These are phyloP conservation scores for Drosophila miranda DNA, from an alignment of 1,140 invertebrate genomes.

Conservation along the genomic window DNA sequence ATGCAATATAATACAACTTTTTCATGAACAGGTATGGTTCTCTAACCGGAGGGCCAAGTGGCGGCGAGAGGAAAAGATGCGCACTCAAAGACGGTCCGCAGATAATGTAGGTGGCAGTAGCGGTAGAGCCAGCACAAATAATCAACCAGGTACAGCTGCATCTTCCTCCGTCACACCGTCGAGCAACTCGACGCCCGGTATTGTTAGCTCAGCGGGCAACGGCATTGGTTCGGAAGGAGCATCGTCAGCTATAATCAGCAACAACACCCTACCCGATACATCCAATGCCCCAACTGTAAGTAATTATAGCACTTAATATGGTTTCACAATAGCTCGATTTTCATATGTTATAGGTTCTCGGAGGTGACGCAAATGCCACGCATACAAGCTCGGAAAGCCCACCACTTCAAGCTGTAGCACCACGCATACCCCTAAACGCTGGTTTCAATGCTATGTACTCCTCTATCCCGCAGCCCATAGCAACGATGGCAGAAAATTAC, in stretches of 20 bases:
- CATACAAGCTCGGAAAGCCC: conserved; percentile 83
- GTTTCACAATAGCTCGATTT: neutral
- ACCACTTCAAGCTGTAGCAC: conserved; percentile 85
- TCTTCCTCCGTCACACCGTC: conserved; percentile 34
- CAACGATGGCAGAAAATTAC: conserved; percentile 96
- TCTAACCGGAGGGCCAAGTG: conserved; percentile 99
- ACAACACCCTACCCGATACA: conserved; percentile 50
- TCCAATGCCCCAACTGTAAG: conserved; percentile 63
- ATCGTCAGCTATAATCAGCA: conserved; percentile 28
- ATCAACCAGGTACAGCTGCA: conserved; percentile 29
- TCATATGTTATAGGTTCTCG: conserved; percentile 42
- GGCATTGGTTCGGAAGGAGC: conserved; percentile 27
- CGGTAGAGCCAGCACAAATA: conserved; percentile 55
- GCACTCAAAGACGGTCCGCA: conserved; percentile 91
- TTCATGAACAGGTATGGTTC: conserved; percentile 94
- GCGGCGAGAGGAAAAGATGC: conserved; percentile 98
- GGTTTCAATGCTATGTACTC: conserved; percentile 98
- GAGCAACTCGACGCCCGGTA: conserved; percentile 45
- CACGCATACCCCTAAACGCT: conserved; percentile 91
- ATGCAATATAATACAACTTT: neutral
- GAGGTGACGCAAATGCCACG: conserved; percentile 48
- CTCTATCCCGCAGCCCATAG: conserved; percentile 95
- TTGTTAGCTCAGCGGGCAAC: conserved; percentile 39
- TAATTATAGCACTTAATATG: neutral
- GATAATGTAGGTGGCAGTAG: conserved; percentile 74